phyloP scores from a whole-genome alignment of 64 coral and sea anemone species.

The Hydrozoanthus tunicans region DNA sequence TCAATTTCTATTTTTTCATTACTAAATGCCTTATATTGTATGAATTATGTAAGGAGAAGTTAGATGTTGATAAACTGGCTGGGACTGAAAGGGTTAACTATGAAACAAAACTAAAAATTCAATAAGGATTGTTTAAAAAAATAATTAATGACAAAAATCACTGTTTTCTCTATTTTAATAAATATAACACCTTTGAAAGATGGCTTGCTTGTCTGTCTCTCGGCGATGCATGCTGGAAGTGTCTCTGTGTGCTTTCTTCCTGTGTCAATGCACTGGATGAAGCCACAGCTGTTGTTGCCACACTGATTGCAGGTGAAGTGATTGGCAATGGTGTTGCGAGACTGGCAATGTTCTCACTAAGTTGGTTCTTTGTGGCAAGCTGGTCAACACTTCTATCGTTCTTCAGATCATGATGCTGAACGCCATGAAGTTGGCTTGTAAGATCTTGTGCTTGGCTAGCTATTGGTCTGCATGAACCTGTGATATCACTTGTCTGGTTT shows the following conservation, averaged over 20 bases:
- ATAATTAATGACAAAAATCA: too few relatives aligned
- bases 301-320: slow-evolving; percentile 55
- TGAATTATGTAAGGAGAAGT: too few relatives aligned
- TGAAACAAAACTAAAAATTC: too few relatives aligned
- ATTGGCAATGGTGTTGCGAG: slow-evolving; percentile 65
- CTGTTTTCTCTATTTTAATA: not conserved
- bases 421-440: slow-evolving; percentile 12
- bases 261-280: slow-evolving; percentile 69
- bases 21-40: too few relatives aligned
- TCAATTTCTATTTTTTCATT: too few relatives aligned
- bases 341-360: slow-evolving; percentile 50
- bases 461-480: not conserved
- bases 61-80: too few relatives aligned
- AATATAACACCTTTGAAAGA: slow-evolving; percentile 37
- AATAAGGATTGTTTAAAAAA: too few relatives aligned
- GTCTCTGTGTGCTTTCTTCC: slow-evolving; percentile 81
- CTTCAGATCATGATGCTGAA: slow-evolving; percentile 1
- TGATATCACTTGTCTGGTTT: not conserved
- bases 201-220: slow-evolving; percentile 40
- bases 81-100: too few relatives aligned
- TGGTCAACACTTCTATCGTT: slow-evolving; percentile 35
- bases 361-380: slow-evolving; percentile 57
- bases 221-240: slow-evolving; percentile 86
- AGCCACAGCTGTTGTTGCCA: slow-evolving; percentile 77
- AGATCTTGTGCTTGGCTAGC: slow-evolving; percentile 8